Evolutionary conservation across 2,797 vertebrate species (phyloP).

Genomic region (Sebastes goodei): DNA sequence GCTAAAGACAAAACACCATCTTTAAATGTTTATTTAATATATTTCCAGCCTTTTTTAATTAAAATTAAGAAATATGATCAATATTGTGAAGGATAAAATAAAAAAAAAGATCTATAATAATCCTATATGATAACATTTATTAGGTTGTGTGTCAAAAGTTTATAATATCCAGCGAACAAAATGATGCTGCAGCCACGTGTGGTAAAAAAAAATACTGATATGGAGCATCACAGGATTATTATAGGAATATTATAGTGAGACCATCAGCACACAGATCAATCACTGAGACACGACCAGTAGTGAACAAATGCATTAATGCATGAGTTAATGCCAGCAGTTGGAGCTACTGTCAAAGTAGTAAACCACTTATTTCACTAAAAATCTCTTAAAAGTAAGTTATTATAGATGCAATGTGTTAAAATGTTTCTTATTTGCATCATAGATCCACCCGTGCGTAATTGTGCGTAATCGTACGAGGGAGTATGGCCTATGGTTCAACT

Average conservation of each 20-base stretch:
- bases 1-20: no score
- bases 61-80: constrained; percentile 8
- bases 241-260: not conserved
- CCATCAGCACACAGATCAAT: constrained; percentile 16
- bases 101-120: constrained; percentile 32
- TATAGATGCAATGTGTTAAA: no score
- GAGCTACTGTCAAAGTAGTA: not conserved
- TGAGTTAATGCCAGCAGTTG: not conserved
- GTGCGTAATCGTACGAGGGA: constrained; percentile 67
- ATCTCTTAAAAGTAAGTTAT: no score
- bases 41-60: not conserved
- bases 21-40: not conserved
- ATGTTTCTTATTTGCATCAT: no score
- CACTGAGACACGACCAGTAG: not conserved
- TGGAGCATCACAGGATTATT: not conserved
- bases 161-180: constrained; percentile 11
- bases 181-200: not conserved
- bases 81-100: constrained; percentile 10
- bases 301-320: not conserved
- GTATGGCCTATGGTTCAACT: constrained; percentile 91
- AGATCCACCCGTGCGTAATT: constrained; percentile 12
- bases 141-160: not conserved
- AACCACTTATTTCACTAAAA: not conserved
- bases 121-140: not conserved
- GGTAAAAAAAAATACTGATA: not conserved